Percentiles rank a stretch among this genome's conserved stretches.
phyloP scores from a whole-genome alignment of 2,113 vertebrate species.

The Trachemys scripta region DNA sequence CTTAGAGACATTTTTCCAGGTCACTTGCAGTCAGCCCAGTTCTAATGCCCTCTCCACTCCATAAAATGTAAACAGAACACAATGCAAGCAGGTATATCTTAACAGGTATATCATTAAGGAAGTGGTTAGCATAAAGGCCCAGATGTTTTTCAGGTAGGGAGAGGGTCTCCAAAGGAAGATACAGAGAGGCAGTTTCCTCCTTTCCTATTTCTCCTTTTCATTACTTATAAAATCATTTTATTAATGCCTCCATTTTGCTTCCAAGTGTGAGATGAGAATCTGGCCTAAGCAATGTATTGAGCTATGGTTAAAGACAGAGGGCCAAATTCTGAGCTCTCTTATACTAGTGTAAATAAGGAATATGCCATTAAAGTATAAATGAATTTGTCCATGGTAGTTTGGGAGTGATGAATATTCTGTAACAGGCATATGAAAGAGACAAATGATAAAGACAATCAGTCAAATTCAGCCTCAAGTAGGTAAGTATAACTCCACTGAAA shows the following conservation, averaged over 20 bases:
- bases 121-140: neutral
- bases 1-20: slow-evolving; percentile 1
- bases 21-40: slow-evolving; percentile 2
- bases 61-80: slow-evolving; percentile 7
- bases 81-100: neutral
- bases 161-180: neutral
- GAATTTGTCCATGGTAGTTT: neutral
- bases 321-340: neutral
- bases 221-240: neutral
- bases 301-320: neutral
- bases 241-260: neutral
- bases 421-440: neutral
- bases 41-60: neutral
- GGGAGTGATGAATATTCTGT: neutral
- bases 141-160: neutral
- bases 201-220: neutral
- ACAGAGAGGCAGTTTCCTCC: neutral
- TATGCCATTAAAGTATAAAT: neutral
- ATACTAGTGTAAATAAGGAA: neutral
- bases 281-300: neutral
- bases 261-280: neutral
- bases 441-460: neutral
- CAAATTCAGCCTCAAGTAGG: neutral
- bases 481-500: neutral
- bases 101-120: neutral